Evolutionary conservation across 1,140 invertebrate species (phyloP), one percentile per base, ranked within the genome.

Genomic region (Drosophila neocordata): DNA sequence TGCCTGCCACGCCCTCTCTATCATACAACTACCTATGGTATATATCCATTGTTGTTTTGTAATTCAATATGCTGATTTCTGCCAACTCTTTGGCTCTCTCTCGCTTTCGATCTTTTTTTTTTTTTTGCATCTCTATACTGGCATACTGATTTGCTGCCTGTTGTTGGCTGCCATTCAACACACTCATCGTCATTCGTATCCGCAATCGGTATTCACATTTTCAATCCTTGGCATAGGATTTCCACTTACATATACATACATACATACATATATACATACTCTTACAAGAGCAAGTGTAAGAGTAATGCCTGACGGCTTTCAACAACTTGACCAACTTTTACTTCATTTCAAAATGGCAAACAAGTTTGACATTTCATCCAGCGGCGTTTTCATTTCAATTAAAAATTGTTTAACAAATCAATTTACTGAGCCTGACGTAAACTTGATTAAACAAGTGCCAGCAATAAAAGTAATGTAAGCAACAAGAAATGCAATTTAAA

Each of bases 361-460:
- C 64, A 87, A 82, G 53, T 85, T 87, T 66, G 79, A 87, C 82
- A 78, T 83, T 65, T 69, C 65, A 63, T 71, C 78, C 65, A 64
- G 53, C 52, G 68, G 72, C 66, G 63, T 79, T 81, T 63, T 57
- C 41, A 77, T 87, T 87, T 87, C 83, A 87, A 87, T 87, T 87
- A 87, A 87, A 88, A 88, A 83, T 83, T 79, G 75, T 76, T 88
- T 79, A 87, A 88, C 75, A 79, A 87, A 87, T 87, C 83, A 87
- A 87, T 88, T 87, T 87, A 51, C 62, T 48, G 34, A 13, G 53
- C 71, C 78, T 66, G 73, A 61, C 73, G 48, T 53, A 18, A 67
- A 84, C 64, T 66, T 77, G 70, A 85, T 79, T 79, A 84, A 79
- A 58, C 24, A 65, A 68, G 56, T 24, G 66, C 34, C 73, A 61